A percentile compares a stretch with the other conserved stretches of the same genome.
Evolutionary conservation across 2,888 invertebrate genomes (phyloP).

Genomic region (Vanessa cardui): DNA sequence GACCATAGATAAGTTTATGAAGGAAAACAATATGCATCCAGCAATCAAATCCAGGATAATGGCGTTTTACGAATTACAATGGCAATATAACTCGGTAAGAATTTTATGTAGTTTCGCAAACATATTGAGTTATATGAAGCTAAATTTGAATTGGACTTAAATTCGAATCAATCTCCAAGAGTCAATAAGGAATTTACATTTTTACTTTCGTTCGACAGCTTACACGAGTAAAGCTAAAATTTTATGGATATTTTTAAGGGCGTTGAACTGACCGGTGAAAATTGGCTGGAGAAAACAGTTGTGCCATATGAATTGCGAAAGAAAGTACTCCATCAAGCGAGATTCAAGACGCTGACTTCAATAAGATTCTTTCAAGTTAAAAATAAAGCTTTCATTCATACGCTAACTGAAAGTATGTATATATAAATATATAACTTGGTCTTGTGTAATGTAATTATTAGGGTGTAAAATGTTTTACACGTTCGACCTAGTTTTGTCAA

Average conservation of each 20-base stretch:
- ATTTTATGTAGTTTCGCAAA: background rate
- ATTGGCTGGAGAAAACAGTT: constrained; percentile 72
- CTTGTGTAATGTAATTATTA: constrained; percentile 37
- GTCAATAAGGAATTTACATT: too few relatives aligned
- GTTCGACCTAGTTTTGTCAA: constrained; percentile 44
- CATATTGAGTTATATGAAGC: too few relatives aligned
- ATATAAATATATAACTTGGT: constrained; percentile 30
- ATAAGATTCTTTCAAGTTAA: constrained; percentile 76
- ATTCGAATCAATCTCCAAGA: too few relatives aligned
- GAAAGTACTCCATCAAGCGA: constrained; percentile 76
- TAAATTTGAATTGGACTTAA: too few relatives aligned
- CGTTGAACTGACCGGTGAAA: constrained; percentile 72
- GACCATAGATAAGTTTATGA: constrained; percentile 76
- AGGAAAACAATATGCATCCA: constrained; percentile 74
- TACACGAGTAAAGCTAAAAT: background rate
- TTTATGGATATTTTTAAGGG: constrained; percentile 53
- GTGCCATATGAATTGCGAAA: constrained; percentile 71
- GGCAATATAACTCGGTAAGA: constrained; percentile 78
- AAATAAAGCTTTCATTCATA: constrained; percentile 77
- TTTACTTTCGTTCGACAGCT: too few relatives aligned
- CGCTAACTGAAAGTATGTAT: constrained; percentile 70
- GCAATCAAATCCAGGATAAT: constrained; percentile 74
- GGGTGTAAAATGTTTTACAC: constrained; percentile 42
- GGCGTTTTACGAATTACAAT: constrained; percentile 79
- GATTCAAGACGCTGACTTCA: constrained; percentile 73